Evolutionary conservation across 2,888 invertebrate species (phyloP), one percentile per base, ranked within the genome.

Genomic region (Leucania comma): DNA sequence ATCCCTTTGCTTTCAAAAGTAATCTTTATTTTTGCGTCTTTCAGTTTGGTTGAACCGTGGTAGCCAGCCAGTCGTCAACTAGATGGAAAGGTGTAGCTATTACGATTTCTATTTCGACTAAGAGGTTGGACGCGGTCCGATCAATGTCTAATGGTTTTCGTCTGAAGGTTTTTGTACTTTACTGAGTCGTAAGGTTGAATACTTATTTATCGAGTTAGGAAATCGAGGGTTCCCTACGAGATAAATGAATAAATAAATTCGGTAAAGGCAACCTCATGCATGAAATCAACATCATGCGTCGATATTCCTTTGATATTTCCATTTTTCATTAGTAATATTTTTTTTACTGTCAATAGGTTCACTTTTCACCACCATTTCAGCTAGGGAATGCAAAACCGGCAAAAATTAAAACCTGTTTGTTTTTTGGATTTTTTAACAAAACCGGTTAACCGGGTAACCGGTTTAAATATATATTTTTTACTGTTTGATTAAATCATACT

Each of bases 11-110:
- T 3, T 17, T 14, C 14, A 3, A 42, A 5, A 4, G 17, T 42
- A 42, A 42, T 42, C n/a, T 48, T 48, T 0, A n/a, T 48, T 42
- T 22, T 20, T 4, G 4, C 8, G 22, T 24, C 17, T 26, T 42
- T n/a, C 6, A 12, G 17, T 29, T 71, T 54, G 26, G 35, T 60
- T 32, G 73, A 72, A 53, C 51, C 12, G 42, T 74, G 63, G 46
- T 12, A 1, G 12, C 12, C 32, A 42, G 5, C 48, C 42, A 10
- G 14, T 60, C 32, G 42, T 24, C 26, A 22, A 63, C 24, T 62
- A 26, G 22, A 65, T 26, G 46, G 42, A 60, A 63, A 66, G 6
- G 22, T 56, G 4, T 35, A 42, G 26, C 22, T 51, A 24, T 54
- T 51, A 1, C 35, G 22, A 38, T 54, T 53, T 60, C 8, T 72